phyloP scores from a whole-genome alignment of 2,113 vertebrate species.

The Nyctereutes procyonoides region DNA sequence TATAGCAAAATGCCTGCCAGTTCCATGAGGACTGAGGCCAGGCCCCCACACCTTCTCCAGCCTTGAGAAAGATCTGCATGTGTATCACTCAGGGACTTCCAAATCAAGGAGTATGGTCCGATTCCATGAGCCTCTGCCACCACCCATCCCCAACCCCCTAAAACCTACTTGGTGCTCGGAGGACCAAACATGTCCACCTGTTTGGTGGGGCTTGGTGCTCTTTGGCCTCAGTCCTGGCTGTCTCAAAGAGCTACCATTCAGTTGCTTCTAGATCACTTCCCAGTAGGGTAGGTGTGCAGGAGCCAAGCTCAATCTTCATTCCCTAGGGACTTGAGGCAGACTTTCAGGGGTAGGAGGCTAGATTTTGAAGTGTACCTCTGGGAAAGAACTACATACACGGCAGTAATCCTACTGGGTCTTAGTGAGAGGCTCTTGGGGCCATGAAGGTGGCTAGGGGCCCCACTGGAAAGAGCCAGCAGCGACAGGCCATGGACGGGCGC shows the following conservation, averaged over 20 bases:
- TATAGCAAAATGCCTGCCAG: not conserved
- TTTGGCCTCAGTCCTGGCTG: not conserved
- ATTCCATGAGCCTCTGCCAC: not conserved
- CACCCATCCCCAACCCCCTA: no score
- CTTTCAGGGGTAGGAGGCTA: not conserved
- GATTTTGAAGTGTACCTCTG: not conserved
- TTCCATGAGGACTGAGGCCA: not conserved
- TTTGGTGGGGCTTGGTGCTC: not conserved
- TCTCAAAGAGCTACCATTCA: not conserved
- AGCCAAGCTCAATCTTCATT: not conserved
- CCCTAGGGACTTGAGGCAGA: not conserved
- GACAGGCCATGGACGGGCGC: slow-evolving; percentile 85
- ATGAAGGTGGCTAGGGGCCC: slow-evolving; percentile 67
- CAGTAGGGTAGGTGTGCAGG: not conserved
- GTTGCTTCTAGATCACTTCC: not conserved
- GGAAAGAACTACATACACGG: not conserved
- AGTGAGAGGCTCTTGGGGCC: not conserved
- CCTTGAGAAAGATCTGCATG: not conserved
- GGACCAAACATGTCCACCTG: not conserved
- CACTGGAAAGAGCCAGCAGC: slow-evolving; percentile 86
- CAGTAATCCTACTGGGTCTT: not conserved
- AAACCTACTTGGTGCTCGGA: not conserved
- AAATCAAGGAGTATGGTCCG: not conserved
- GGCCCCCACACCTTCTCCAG: not conserved
- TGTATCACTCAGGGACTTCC: not conserved